These are phyloP conservation scores for Lymantria dispar DNA, from an alignment of 2,888 invertebrate species.

Conservation along the genomic window DNA sequence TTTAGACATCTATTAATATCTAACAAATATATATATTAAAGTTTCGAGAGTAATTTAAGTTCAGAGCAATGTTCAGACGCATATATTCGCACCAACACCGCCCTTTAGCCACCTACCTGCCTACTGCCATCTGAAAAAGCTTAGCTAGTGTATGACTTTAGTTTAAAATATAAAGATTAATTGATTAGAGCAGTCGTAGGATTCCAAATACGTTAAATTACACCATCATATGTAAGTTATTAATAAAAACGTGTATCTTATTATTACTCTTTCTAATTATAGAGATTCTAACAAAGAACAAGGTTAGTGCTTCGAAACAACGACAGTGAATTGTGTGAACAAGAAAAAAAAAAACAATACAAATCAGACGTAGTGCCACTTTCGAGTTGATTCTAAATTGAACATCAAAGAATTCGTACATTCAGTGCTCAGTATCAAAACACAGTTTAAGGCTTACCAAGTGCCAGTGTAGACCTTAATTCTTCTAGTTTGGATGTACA, in stretches of 20 bases:
- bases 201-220: too few species aligned
- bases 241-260: neutral
- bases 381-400: conserved; percentile 27
- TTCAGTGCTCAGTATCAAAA: conserved; percentile 12
- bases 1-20: too few species aligned
- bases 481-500: conserved; percentile 38
- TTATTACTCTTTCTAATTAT: conserved; percentile 27
- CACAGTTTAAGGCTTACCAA: conserved; percentile 14
- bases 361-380: conserved; percentile 28
- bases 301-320: conserved; percentile 51
- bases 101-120: too few species aligned
- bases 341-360: conserved; percentile 29
- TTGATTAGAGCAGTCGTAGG: too few species aligned
- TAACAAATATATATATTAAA: too few species aligned
- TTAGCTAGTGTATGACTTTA: too few species aligned
- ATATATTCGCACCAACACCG: too few species aligned
- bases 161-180: too few species aligned
- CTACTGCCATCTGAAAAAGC: too few species aligned
- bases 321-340: conserved; percentile 42
- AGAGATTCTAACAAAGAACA: conserved; percentile 30
- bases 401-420: conserved; percentile 3
- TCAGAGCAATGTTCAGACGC: too few species aligned
- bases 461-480: conserved; percentile 27
- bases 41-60: too few species aligned
- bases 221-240: too few species aligned